Base-by-base conservation (phyloP, 1,140 invertebrate genomes). In the Eupeodes corollae region DNA sequence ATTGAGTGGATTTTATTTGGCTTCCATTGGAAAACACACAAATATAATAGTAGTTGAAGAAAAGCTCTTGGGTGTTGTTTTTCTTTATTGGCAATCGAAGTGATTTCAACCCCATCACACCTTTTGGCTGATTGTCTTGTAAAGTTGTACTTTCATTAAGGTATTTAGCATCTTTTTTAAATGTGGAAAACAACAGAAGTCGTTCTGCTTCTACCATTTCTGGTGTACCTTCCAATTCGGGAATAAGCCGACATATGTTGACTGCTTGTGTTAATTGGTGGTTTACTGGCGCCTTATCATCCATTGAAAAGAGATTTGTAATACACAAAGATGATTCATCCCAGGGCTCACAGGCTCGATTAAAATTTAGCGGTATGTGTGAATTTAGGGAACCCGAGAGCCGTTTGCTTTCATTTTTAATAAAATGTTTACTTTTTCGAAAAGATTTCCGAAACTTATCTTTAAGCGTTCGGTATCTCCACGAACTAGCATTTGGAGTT, bases 181-280 rank as follows among this genome's bases (percentile, higher is more conserved):
- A 42, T 5, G 56, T 43, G 5, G 56, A 56, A 47, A 59, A 67
- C 6, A 67, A 52, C 42, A 67, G 21, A 13, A 67, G 44, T 9
- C 63, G 51, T 48, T 67, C 63, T 0, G 63, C 63, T 21, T 67
- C 63, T 6, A 67, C 63, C 61, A 67, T 64, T 50, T 67, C 63
- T 0, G 57, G 32, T 2, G 63, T 61, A 42, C 58, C 63, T 35
- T 67, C 61, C n/a, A 67, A 33, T 10, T 63, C 56, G 1, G 63
- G 63, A 50, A 64, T 44, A 37, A 63, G 56, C 0, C 63, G 56
- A 19, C 63, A 67, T 38, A 67, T 64, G 14, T 37, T 67, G 2
- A 67, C 63, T 32, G 59, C 59, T 32, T 59, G 55, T 1, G 58
- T 53, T 18, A 67, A 37, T 46, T 67, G 63, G 21, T 63, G 52